phyloP scores from a whole-genome alignment of 2,113 vertebrate genomes.

The Ophiodon elongatus region DNA sequence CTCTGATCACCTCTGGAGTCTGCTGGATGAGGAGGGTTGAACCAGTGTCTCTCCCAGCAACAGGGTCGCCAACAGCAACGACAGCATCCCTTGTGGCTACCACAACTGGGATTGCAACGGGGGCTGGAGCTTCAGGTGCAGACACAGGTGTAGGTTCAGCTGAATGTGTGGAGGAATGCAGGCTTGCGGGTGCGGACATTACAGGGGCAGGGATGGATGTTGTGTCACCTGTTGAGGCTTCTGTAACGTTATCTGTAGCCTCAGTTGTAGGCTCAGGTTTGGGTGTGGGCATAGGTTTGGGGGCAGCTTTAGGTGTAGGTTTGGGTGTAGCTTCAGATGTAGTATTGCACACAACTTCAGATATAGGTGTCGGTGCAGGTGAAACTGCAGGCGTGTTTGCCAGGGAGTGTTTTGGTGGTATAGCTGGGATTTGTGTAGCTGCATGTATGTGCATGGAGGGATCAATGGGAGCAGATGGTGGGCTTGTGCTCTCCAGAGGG shows the following conservation, averaged over 20 bases:
- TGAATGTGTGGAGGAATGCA: constrained; percentile 23
- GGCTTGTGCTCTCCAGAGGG: constrained; percentile 61
- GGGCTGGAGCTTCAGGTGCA: constrained; percentile 38
- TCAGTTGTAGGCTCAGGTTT: constrained; percentile 29
- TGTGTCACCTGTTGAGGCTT: constrained; percentile 22
- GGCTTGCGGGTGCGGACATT: constrained; percentile 25
- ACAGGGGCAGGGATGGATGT: not conserved
- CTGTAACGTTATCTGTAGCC: constrained; percentile 19
- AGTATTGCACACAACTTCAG: constrained; percentile 26
- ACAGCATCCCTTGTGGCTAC: constrained; percentile 17
- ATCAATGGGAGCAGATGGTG: constrained; percentile 13
- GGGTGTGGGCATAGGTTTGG: constrained; percentile 26
- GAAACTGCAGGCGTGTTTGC: constrained; percentile 34
- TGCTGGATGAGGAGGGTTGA: constrained; percentile 93
- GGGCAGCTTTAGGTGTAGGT: constrained; percentile 19
- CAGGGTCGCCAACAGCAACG: constrained; percentile 52
- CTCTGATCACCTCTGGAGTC: constrained; percentile 94
- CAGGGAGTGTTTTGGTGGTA: constrained; percentile 59
- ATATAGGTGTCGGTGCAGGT: not conserved
- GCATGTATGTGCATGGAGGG: constrained; percentile 28
- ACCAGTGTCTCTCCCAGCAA: constrained; percentile 81
- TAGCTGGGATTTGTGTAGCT: constrained; percentile 32
- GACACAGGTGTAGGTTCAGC: constrained; percentile 30
- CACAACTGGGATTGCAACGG: not conserved
- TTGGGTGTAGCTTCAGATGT: constrained; percentile 39